A percentile compares a stretch with the other conserved stretches of the same genome.
These are phyloP conservation scores for Eupithecia abbreviata DNA, from an alignment of 2,888 invertebrate genomes.

Conservation along the genomic window DNA sequence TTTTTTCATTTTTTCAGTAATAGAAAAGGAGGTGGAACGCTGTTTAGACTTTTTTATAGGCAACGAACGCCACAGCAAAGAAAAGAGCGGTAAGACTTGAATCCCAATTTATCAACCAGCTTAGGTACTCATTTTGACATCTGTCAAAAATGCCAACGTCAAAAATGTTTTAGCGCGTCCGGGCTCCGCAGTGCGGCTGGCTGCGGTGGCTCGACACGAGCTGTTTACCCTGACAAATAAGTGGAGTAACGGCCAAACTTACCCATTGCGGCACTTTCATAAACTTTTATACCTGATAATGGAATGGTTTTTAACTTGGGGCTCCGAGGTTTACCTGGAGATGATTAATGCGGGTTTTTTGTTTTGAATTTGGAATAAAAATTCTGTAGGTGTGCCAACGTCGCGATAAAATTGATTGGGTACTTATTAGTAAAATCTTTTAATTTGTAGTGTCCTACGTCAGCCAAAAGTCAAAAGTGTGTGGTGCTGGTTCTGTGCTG, in stretches of 20 bases:
- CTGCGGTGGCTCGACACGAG: constrained; percentile 62
- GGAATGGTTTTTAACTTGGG: constrained; percentile 21
- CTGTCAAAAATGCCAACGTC: constrained; percentile 12
- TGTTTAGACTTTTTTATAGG: no score
- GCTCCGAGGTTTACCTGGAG: neutral
- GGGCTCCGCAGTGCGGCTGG: constrained; percentile 73
- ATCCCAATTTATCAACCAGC: neutral
- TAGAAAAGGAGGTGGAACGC: no score
- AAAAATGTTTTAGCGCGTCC: constrained; percentile 33
- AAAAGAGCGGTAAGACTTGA: neutral
- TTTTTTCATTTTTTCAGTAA: no score
- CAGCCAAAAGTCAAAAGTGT: neutral
- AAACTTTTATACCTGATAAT: constrained; percentile 28
- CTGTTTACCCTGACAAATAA: constrained; percentile 36
- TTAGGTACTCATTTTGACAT: neutral
- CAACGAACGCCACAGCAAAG: neutral
- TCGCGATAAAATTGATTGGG: neutral
- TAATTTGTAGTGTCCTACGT: neutral
- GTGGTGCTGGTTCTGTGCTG: no score
- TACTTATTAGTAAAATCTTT: neutral
- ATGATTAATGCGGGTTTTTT: constrained; percentile 9
- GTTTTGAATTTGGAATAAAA: constrained; percentile 4
- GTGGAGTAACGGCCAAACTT: constrained; percentile 39
- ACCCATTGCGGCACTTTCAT: constrained; percentile 36
- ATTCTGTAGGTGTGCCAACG: neutral